Evolutionary conservation across 2,797 vertebrate genomes (phyloP).

Genomic region (Enteromius anoplus): DNA sequence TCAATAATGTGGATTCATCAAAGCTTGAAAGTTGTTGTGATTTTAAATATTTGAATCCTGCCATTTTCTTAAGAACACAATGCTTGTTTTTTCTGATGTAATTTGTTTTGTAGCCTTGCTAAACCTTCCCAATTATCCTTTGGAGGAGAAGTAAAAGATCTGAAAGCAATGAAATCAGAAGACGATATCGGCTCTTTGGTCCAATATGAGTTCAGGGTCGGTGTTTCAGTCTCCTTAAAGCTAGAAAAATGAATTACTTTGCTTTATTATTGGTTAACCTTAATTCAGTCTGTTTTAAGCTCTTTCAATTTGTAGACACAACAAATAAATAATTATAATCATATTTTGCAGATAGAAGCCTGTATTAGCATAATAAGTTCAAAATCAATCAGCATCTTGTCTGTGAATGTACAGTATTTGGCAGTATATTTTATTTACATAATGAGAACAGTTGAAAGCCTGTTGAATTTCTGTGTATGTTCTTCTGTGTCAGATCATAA

Average conservation of each 20-base stretch:
- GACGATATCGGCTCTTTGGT: slow-evolving; percentile 84
- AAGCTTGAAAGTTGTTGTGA: neutral
- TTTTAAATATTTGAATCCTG: neutral
- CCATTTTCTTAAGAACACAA: neutral
- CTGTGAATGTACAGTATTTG: neutral
- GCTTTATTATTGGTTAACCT: neutral
- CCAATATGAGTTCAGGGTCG: slow-evolving; percentile 87
- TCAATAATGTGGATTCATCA: neutral
- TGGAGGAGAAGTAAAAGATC: slow-evolving; percentile 74
- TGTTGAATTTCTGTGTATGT: neutral
- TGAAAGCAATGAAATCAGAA: slow-evolving; percentile 82
- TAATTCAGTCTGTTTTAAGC: neutral
- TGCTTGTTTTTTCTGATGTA: neutral
- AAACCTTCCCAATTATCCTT: slow-evolving; percentile 90
- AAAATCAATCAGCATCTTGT: neutral
- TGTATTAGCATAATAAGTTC: neutral
- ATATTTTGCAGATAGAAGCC: neutral
- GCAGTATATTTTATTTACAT: neutral
- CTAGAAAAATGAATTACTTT: neutral
- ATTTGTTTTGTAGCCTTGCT: slow-evolving; percentile 75
- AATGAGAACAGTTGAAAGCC: neutral
- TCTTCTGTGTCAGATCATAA: slow-evolving; percentile 80
- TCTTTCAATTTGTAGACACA: neutral
- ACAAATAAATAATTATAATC: neutral
- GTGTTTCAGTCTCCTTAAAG: slow-evolving; percentile 10